Evolutionary conservation across 1,140 invertebrate genomes (phyloP), one percentile per base, ranked within the genome.

Genomic region (Gonatopus flavifemur): DNA sequence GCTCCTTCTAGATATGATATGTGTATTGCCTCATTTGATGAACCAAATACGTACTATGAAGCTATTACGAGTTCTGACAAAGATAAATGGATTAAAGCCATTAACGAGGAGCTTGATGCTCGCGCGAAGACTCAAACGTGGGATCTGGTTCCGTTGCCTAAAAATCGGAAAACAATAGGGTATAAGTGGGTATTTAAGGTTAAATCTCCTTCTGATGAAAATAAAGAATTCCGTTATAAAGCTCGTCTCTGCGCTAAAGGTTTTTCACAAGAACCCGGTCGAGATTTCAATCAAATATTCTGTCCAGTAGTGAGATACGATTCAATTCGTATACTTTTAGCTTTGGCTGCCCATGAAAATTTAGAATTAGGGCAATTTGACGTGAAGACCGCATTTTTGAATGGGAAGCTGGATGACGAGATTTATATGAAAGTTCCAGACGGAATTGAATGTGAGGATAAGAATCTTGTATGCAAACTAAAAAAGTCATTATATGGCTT

Each of bases 371-470:
- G 3, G 16, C 21, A 25, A 15, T 37, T n/a, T n/a, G n/a, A n/a
- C n/a, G n/a, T n/a, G n/a, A n/a, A n/a, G n/a, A n/a, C n/a, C n/a
- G n/a, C n/a, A n/a, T n/a, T n/a, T n/a, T n/a, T n/a, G n/a, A n/a
- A n/a, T n/a, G n/a, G n/a, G n/a, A n/a, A n/a, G n/a, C n/a, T n/a
- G n/a, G n/a, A n/a, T n/a, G n/a, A n/a, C n/a, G n/a, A n/a, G n/a
- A 41, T 73, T 1, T 68, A 55, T 40, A 69, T 77, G 61, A 21
- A 66, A 19, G 53, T 69, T 32, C 66, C 72, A 9, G 39, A 70
- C 38, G 24, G 68, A 59, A 31, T 39, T 41, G 25, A 20, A 30
- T 3, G 20, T 36, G 32, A 20, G 33, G 28, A 9, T 30, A 48
- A 13, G 9, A 10, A 15, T 22, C 21, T 1, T 42, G 53, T 63